A percentile compares a stretch with the other conserved stretches of the same genome.
Evolutionary conservation across 2,888 invertebrate species (phyloP).

Genomic region (Hirtodrosophila alboralis): DNA sequence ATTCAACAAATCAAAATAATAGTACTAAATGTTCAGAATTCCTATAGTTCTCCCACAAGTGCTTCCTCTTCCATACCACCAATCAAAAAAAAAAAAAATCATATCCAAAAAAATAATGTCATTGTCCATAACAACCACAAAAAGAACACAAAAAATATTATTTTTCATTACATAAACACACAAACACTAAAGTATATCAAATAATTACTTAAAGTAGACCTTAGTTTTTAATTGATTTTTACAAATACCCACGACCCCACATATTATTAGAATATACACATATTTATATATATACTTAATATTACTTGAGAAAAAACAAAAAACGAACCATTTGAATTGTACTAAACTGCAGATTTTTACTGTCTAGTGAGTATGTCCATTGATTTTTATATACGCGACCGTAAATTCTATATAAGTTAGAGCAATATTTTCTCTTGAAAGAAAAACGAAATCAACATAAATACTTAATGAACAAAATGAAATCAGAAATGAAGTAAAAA

Average conservation of each 20-base stretch:
- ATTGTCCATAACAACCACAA: slow-evolving; percentile 25
- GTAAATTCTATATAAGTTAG: slow-evolving; percentile 50
- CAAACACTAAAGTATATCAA: slow-evolving; percentile 50
- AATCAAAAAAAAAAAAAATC: no score
- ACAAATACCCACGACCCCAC: no score
- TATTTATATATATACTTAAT: slow-evolving; percentile 51
- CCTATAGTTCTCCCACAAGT: slow-evolving; percentile 70
- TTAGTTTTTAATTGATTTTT: slow-evolving; percentile 69
- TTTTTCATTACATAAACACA: slow-evolving; percentile 8
- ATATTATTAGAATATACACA: slow-evolving; percentile 51
- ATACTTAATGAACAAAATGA: slow-evolving; percentile 30
- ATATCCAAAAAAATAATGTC: slow-evolving; percentile 39
- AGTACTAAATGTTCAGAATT: slow-evolving; percentile 51
- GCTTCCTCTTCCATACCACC: slow-evolving; percentile 73
- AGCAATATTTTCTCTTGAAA: slow-evolving; percentile 54
- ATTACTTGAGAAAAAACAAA: no score
- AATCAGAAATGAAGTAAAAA: slow-evolving; percentile 22
- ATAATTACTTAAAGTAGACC: slow-evolving; percentile 73
- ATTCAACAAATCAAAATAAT: slow-evolving; percentile 41
- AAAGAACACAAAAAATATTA: slow-evolving; percentile 2
- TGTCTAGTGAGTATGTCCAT: slow-evolving; percentile 40
- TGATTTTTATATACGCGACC: slow-evolving; percentile 48
- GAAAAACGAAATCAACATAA: slow-evolving; percentile 24
- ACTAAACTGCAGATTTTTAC: slow-evolving; percentile 34
- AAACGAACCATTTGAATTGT: slow-evolving; percentile 49